These are phyloP conservation scores for Lepidonotus clava DNA, from an alignment of 2,888 invertebrate species.

Conservation along the genomic window DNA sequence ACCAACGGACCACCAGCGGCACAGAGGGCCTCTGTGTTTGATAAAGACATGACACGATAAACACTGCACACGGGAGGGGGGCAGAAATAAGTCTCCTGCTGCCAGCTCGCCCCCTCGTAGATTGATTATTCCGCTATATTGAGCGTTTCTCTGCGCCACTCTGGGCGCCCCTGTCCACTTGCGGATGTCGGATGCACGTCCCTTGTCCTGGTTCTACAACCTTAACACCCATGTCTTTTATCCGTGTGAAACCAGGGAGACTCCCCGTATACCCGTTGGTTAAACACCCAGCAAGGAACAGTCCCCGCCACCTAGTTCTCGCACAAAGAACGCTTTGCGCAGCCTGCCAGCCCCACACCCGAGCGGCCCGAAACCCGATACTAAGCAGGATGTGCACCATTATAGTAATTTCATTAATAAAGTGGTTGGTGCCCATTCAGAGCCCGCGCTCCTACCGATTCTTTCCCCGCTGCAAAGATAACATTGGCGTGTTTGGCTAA, in stretches of 20 bases:
- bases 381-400: slow-evolving; percentile 45
- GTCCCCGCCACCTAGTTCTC: background rate
- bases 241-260: background rate
- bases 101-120: background rate
- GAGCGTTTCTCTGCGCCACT: background rate
- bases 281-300: background rate
- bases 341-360: background rate
- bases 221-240: background rate
- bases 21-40: background rate
- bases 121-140: slow-evolving; percentile 16
- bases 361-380: slow-evolving; percentile 13
- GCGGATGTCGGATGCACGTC: background rate
- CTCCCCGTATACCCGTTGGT: background rate
- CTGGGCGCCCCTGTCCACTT: background rate
- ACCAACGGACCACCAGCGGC: background rate
- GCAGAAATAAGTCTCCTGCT: background rate
- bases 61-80: background rate
- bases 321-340: background rate
- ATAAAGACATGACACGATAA: background rate
- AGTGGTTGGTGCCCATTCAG: slow-evolving; percentile 24
- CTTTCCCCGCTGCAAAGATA: background rate
- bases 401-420: slow-evolving; percentile 48
- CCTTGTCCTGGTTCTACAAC: background rate
- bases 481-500: slow-evolving; percentile 34
- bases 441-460: background rate